These are phyloP conservation scores for Microplitis deprimator DNA, from an alignment of 2,888 invertebrate species.

Conservation along the genomic window DNA sequence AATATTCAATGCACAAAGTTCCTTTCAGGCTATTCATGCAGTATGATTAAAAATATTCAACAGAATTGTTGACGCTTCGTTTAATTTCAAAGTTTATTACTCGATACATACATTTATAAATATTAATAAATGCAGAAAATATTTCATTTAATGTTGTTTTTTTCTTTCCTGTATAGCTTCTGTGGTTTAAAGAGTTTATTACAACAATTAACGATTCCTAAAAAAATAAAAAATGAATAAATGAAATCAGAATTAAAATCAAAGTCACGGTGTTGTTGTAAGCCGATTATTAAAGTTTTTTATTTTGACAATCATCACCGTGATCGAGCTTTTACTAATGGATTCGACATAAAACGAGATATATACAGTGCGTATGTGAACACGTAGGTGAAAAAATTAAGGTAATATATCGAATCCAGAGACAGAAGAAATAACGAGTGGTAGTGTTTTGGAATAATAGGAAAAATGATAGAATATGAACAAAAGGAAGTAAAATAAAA, in stretches of 20 bases:
- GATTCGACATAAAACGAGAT: too few species aligned
- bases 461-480: slow-evolving; percentile 38
- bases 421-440: slow-evolving; percentile 14
- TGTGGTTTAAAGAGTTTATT: too few species aligned
- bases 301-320: too few species aligned
- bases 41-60: slow-evolving; percentile 22
- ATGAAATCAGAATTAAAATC: too few species aligned
- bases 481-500: slow-evolving; percentile 21
- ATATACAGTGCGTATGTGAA: slow-evolving; percentile 5
- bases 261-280: neutral
- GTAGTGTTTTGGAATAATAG: slow-evolving; percentile 5
- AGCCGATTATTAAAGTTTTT: slow-evolving; percentile 5
- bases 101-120: neutral
- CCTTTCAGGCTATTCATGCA: slow-evolving; percentile 16
- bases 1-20: slow-evolving; percentile 26
- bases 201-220: too few species aligned
- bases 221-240: too few species aligned
- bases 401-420: slow-evolving; percentile 18
- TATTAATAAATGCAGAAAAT: neutral
- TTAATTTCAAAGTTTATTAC: slow-evolving; percentile 13
- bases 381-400: slow-evolving; percentile 13
- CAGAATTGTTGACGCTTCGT: slow-evolving; percentile 5
- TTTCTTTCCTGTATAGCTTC: too few species aligned
- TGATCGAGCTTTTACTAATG: slow-evolving; percentile 5
- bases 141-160: neutral